phyloP scores from a whole-genome alignment of 2,113 vertebrate genomes.

The Centropristis striata region DNA sequence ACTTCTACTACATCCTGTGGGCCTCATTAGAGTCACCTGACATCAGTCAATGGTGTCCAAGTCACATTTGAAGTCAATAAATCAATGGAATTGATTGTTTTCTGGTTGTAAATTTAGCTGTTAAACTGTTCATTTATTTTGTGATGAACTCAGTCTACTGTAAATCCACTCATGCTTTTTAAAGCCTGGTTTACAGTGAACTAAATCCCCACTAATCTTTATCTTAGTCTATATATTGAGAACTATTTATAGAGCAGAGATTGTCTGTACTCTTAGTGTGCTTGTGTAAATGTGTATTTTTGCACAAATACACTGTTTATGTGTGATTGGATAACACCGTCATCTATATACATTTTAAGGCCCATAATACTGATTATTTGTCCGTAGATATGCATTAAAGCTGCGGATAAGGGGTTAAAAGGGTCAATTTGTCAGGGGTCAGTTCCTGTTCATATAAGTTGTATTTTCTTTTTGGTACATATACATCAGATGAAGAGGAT shows the following conservation, averaged over 20 bases:
- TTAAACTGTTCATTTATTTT: slow-evolving; percentile 26
- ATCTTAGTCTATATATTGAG: slow-evolving; percentile 59
- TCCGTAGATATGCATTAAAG: not conserved
- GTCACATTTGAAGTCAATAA: not conserved
- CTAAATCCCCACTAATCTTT: slow-evolving; percentile 67
- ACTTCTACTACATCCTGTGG: not conserved
- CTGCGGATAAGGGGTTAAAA: not conserved
- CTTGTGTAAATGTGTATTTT: slow-evolving; percentile 21
- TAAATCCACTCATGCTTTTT: slow-evolving; percentile 45
- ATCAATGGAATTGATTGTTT: not conserved
- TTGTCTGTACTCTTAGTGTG: not conserved
- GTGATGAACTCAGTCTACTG: slow-evolving; percentile 10
- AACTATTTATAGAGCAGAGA: slow-evolving; percentile 44
- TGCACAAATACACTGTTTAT: not conserved
- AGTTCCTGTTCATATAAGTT: not conserved
- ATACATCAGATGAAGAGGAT: slow-evolving; percentile 33
- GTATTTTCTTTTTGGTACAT: not conserved
- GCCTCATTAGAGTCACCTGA: not conserved
- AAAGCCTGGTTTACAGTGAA: slow-evolving; percentile 24
- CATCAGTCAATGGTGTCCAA: not conserved
- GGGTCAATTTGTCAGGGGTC: not conserved
- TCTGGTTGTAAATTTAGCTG: not conserved
- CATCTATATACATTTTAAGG: not conserved
- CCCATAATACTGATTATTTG: not conserved
- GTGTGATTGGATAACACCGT: not conserved